Evolutionary conservation across 2,888 invertebrate genomes (phyloP).

Genomic region (Rhimphoctona megacephalus): DNA sequence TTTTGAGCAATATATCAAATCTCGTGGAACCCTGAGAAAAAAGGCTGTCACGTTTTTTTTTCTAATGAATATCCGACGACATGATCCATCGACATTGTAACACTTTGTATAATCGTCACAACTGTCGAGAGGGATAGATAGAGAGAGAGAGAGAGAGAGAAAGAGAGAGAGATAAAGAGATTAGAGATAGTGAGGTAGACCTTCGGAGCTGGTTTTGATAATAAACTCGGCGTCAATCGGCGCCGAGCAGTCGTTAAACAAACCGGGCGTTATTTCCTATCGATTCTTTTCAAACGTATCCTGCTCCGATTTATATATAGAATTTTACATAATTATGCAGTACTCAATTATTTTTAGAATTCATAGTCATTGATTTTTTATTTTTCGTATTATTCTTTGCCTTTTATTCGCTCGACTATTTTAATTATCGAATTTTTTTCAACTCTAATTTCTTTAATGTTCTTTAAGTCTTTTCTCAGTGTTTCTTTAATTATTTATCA

Average conservation of each 20-base stretch:
- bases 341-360: slow-evolving; percentile 26
- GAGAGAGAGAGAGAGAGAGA: too few species aligned
- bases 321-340: background rate
- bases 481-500: too few species aligned
- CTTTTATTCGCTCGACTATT: background rate
- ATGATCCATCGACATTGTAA: slow-evolving; percentile 59
- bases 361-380: background rate
- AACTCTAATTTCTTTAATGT: too few species aligned
- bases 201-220: slow-evolving; percentile 48
- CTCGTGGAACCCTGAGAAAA: background rate
- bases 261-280: slow-evolving; percentile 58
- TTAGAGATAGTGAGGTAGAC: slow-evolving; percentile 44
- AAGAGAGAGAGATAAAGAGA: too few species aligned
- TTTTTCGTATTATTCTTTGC: background rate
- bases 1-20: slow-evolving; percentile 13
- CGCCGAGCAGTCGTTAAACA: slow-evolving; percentile 44
- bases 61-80: slow-evolving; percentile 34
- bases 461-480: background rate
- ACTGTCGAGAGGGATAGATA: slow-evolving; percentile 46
- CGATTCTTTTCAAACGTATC: slow-evolving; percentile 42
- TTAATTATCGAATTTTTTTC: too few species aligned
- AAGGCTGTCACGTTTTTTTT: background rate
- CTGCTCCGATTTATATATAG: background rate
- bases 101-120: slow-evolving; percentile 50
- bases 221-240: slow-evolving; percentile 59